Conservation (phyloP, 2,797 vertebrate genomes). For the Urocyon cinereoargenteus region DNA sequence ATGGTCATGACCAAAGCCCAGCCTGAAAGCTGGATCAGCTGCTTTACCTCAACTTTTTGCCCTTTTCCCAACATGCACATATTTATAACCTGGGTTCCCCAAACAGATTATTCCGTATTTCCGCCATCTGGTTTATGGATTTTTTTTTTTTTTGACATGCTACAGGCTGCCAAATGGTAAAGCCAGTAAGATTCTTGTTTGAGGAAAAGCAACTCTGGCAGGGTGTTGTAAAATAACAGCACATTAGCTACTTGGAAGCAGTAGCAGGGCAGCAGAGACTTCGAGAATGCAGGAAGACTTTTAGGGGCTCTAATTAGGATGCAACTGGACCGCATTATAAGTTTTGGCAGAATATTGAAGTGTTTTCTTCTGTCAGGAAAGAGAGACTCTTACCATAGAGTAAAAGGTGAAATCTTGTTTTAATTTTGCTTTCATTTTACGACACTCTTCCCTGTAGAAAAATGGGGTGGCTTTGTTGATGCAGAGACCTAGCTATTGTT, state of each 20-base stretch:
- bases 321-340: background rate
- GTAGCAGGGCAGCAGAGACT: slow-evolving; percentile 54
- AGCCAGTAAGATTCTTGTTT: slow-evolving; percentile 78
- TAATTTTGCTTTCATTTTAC: slow-evolving; percentile 66
- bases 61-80: slow-evolving; percentile 81
- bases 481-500: background rate
- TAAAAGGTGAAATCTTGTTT: slow-evolving; percentile 61
- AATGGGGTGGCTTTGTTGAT: slow-evolving; percentile 16
- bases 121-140: slow-evolving; percentile 86
- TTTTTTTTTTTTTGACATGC: slow-evolving; percentile 81
- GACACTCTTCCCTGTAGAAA: background rate
- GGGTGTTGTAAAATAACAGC: slow-evolving; percentile 71
- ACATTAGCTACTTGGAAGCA: slow-evolving; percentile 71
- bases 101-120: slow-evolving; percentile 86
- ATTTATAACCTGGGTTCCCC: slow-evolving; percentile 85
- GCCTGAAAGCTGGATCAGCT: slow-evolving; percentile 82
- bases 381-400: slow-evolving; percentile 10
- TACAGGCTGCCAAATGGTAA: slow-evolving; percentile 83
- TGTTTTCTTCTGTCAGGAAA: background rate
- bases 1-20: background rate
- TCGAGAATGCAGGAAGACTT: slow-evolving; percentile 25
- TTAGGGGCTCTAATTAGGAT: slow-evolving; percentile 15
- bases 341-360: slow-evolving; percentile 46
- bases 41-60: slow-evolving; percentile 82
- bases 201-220: slow-evolving; percentile 68